These are phyloP conservation scores for Eudorcas thomsonii DNA, from an alignment of 2,113 vertebrate species.

Conservation along the genomic window DNA sequence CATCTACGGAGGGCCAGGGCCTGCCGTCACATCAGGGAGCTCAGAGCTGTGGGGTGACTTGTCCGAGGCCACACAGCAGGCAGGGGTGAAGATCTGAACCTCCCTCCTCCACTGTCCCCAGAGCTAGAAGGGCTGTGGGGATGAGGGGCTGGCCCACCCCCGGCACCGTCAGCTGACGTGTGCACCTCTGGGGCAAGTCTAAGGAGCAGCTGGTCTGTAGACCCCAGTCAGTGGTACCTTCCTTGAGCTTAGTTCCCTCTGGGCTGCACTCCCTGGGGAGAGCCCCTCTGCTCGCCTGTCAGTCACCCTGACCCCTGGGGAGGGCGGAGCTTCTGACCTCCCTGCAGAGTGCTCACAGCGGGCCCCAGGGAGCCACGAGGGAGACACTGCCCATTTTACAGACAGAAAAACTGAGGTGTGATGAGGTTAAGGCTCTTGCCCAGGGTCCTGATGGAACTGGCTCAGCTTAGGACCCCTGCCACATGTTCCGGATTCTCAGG, in stretches of 20 bases:
- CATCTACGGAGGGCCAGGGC: rapidly evolving
- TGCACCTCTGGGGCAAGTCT: neutral
- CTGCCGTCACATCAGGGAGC: neutral
- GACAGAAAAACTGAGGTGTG: neutral
- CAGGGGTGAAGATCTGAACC: neutral
- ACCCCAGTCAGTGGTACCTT: neutral
- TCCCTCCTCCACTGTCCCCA: neutral
- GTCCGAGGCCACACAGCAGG: neutral
- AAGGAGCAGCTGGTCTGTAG: neutral
- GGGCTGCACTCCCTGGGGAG: neutral
- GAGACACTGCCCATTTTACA: neutral
- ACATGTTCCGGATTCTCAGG: neutral
- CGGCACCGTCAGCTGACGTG: rapidly evolving
- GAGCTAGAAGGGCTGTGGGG: neutral
- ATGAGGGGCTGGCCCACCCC: rapidly evolving
- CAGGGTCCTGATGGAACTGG: rapidly evolving
- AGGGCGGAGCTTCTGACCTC: neutral
- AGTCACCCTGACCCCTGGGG: neutral
- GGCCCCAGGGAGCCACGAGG: neutral
- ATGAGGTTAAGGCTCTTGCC: neutral
- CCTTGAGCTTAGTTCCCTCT: neutral
- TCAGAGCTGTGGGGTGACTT: neutral
- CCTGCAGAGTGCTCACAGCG: neutral
- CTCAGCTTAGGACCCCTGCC: neutral
- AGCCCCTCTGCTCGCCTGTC: neutral